Evolutionary conservation across 2,113 vertebrate species (phyloP).

Genomic region (Strigops habroptila): DNA sequence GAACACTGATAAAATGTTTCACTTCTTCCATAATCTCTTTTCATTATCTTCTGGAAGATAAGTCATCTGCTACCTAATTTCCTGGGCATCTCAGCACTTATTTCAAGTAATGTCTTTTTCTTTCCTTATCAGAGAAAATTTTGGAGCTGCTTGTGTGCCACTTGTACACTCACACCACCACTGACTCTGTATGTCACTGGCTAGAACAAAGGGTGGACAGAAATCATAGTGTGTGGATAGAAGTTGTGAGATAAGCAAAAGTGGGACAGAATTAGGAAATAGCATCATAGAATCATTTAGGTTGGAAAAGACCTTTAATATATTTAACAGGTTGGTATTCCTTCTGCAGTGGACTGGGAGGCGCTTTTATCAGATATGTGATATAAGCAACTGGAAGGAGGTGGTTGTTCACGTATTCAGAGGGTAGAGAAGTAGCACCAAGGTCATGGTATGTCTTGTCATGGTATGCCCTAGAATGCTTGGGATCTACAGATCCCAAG

Average conservation of each 20-base stretch:
- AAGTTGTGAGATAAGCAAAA: neutral
- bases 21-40: conserved; percentile 1
- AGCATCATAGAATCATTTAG: neutral
- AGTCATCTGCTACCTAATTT: conserved; percentile 8
- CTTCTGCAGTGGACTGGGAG: neutral
- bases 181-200: neutral
- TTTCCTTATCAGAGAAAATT: neutral
- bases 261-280: neutral
- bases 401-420: neutral
- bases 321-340: neutral
- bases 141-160: neutral
- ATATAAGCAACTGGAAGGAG: neutral
- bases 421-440: neutral
- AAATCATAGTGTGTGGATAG: neutral
- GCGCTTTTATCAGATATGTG: neutral
- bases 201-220: neutral
- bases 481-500: neutral
- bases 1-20: neutral
- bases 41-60: conserved; percentile 5
- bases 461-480: neutral
- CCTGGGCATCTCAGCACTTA: neutral
- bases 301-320: neutral
- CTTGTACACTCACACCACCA: neutral
- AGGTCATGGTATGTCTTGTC: neutral
- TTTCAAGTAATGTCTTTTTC: neutral